A percentile compares a stretch with the other conserved stretches of the same genome.
Conservation (phyloP, 2,888 invertebrate species). For the Hypselothyrea guttata region DNA sequence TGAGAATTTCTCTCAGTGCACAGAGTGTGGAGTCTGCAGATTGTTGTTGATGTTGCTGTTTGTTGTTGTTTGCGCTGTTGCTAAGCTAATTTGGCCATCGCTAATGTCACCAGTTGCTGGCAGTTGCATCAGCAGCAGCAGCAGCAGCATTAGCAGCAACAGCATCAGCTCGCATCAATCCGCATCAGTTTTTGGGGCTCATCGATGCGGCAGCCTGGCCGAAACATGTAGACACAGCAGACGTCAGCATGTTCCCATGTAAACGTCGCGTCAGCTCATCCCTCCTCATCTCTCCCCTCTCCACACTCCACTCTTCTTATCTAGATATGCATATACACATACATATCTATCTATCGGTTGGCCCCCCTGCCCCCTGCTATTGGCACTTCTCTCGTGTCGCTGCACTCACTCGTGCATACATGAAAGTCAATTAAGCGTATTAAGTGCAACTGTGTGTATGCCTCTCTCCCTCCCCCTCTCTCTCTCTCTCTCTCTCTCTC, state of each 20-base stretch:
- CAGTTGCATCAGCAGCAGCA: constrained; percentile 29
- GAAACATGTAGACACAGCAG: constrained; percentile 53
- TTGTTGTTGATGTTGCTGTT: constrained; percentile 4
- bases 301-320: constrained; percentile 4
- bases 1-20: constrained; percentile 1
- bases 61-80: constrained; percentile 7
- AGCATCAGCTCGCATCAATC: constrained; percentile 50
- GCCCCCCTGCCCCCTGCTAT: not conserved
- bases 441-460: constrained; percentile 65
- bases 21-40: constrained; percentile 20
- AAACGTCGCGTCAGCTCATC: not conserved
- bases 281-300: not conserved
- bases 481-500: constrained; percentile 20
- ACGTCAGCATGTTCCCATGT: constrained; percentile 45
- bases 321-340: no score
- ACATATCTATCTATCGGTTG: no score
- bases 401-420: constrained; percentile 76
- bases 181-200: constrained; percentile 36
- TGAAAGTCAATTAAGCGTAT: constrained; percentile 81
- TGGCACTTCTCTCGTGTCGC: constrained; percentile 55
- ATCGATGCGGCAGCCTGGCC: constrained; percentile 56
- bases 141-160: constrained; percentile 5
- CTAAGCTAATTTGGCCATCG: constrained; percentile 45
- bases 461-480: constrained; percentile 18
- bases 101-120: constrained; percentile 49